Base-by-base conservation (phyloP, 2,113 vertebrate genomes). In the Dipodomys spectabilis region DNA sequence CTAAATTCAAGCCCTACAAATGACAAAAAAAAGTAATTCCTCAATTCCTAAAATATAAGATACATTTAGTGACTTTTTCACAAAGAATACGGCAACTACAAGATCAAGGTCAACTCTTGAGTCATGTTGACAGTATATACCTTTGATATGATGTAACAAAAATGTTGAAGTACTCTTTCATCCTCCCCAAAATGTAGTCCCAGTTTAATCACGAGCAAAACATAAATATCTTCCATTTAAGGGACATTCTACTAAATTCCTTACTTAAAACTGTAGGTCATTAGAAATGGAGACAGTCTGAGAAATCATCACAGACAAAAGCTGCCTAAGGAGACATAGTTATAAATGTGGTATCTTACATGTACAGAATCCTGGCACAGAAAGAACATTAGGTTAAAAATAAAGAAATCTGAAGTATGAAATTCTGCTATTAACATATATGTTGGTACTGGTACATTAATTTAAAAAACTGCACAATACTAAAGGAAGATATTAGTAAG, bases 161-260 rank as follows among this genome's bases (percentile, higher is more conserved):
- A 88, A 45, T 45, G n/a, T 18, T 23, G 20, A 44, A 35, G 32
- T 39, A 74, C 5, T 25, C 80, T 10, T 44, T 75, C 49, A 30
- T 30, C 27, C 28, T 94, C 57, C 65, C n/a, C 0, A 30, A 68
- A 62, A 30, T 49, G 53, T 2, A 12, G 2, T 27, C 22, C 32
- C 83, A 88, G 30, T 64, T 82, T 78, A 49, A 88, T 53, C 2
- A 39, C 18, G 28, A 94, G 67, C n/a, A 88, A 82, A 95, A 57
- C 15, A 84, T 35, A 93, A 65, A 74, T 11, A 93, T 82, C 78
- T 67, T 39, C 60, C 57, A 91, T 15, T 0, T 57, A 65, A 73
- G 57, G 49, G 12, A 64, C 8, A 39, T 44, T 69, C 25, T 73
- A 35, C 49, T 84, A 90, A 90, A 80, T 60, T 65, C 22, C 20